Evolutionary conservation across 2,888 invertebrate species (phyloP).

Genomic region (Nymphalis polychloros): DNA sequence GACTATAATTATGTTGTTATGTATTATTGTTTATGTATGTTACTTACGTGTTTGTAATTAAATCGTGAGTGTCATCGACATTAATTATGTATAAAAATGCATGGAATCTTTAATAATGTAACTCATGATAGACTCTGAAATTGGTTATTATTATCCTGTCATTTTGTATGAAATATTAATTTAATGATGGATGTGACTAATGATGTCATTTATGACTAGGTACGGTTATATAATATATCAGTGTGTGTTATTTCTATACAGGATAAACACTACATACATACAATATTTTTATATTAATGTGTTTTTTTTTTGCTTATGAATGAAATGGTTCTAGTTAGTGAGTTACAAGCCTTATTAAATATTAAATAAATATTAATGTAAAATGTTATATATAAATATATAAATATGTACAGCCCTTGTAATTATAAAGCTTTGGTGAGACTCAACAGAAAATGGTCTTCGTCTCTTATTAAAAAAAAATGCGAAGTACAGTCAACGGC

Average conservation of each 20-base stretch:
- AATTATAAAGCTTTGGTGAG: too few relatives aligned
- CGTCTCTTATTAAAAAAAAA: not conserved
- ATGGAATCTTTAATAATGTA: constrained; percentile 8
- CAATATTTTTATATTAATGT: too few relatives aligned
- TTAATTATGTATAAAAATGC: constrained; percentile 19
- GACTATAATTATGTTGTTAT: too few relatives aligned
- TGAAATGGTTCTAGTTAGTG: too few relatives aligned
- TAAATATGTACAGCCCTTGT: too few relatives aligned
- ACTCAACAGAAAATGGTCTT: not conserved
- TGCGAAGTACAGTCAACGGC: not conserved
- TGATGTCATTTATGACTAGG: constrained; percentile 8
- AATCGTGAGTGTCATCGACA: not conserved
- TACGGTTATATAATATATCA: constrained; percentile 1
- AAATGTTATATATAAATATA: too few relatives aligned
- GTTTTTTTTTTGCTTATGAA: too few relatives aligned
- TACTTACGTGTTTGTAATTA: not conserved
- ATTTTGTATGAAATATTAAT: constrained; percentile 22
- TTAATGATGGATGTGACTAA: not conserved
- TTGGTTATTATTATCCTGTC: constrained; percentile 22
- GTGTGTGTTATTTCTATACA: not conserved
- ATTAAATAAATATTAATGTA: too few relatives aligned
- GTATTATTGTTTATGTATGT: not conserved
- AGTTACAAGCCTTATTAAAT: too few relatives aligned
- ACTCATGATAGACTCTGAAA: not conserved
- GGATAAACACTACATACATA: too few relatives aligned